Conservation (phyloP, 2,888 invertebrate species). For the Drosophila merina region DNA sequence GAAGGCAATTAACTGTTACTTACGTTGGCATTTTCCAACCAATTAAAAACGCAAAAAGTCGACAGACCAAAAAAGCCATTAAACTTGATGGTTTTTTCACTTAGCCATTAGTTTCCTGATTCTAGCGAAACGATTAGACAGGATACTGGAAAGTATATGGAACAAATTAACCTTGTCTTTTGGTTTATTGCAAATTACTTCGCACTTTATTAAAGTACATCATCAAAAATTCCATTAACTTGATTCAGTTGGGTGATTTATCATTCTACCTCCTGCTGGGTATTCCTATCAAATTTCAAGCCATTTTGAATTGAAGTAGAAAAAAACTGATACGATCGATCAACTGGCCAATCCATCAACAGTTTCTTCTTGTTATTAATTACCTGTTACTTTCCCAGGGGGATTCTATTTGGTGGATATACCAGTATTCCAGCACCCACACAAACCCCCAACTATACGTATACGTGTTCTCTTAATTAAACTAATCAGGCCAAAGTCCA, state of each 20-base stretch:
- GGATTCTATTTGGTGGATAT: slow-evolving; percentile 19
- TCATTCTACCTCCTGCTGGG: slow-evolving; percentile 11
- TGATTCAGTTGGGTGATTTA: slow-evolving; percentile 13
- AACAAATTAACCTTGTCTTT: neutral
- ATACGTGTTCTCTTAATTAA: slow-evolving; percentile 35
- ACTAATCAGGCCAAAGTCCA: slow-evolving; percentile 30
- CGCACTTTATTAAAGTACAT: neutral
- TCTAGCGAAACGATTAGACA: slow-evolving; percentile 9
- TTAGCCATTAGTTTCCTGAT: slow-evolving; percentile 9
- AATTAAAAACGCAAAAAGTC: slow-evolving; percentile 27
- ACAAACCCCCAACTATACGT: neutral
- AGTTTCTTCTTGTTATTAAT: slow-evolving; percentile 3
- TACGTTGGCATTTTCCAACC: slow-evolving; percentile 49
- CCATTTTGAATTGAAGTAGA: slow-evolving; percentile 10
- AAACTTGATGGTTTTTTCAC: slow-evolving; percentile 22
- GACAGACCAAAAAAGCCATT: slow-evolving; percentile 49
- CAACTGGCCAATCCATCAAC: slow-evolving; percentile 41
- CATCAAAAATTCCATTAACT: neutral
- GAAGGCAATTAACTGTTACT: slow-evolving; percentile 68
- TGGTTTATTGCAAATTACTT: neutral
- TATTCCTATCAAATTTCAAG: slow-evolving; percentile 3
- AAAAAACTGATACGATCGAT: slow-evolving; percentile 31
- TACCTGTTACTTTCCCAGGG: slow-evolving; percentile 18
- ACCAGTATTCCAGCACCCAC: slow-evolving; percentile 3
- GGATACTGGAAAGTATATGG: neutral